A percentile compares a stretch with the other conserved stretches of the same genome.
These are phyloP conservation scores for Agriopis leucophaearia DNA, from an alignment of 2,888 invertebrate species.

Conservation along the genomic window DNA sequence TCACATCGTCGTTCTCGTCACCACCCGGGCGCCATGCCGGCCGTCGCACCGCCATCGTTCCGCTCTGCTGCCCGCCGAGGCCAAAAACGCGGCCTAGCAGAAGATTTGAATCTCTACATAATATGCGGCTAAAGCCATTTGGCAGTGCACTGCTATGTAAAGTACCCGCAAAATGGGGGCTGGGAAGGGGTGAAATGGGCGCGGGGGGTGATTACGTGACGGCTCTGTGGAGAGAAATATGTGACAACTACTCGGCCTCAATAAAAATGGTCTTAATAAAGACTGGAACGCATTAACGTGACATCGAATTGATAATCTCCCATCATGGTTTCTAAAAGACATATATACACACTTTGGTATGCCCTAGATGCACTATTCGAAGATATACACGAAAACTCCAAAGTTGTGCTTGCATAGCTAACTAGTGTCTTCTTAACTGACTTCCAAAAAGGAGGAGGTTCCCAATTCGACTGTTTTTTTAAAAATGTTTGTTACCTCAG, in stretches of 20 bases:
- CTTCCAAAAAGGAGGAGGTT: too few species aligned
- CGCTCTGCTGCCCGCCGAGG: background rate
- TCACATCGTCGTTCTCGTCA: background rate
- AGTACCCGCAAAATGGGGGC: slow-evolving; percentile 46
- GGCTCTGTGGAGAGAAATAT: slow-evolving; percentile 65
- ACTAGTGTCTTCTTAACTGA: too few species aligned
- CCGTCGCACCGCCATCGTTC: background rate
- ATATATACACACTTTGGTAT: background rate
- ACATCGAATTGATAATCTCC: background rate
- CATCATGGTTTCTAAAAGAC: background rate
- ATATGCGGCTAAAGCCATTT: slow-evolving; percentile 61
- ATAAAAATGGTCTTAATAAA: slow-evolving; percentile 20
- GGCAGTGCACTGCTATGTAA: slow-evolving; percentile 60
- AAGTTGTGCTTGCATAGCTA: too few species aligned
- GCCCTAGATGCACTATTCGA: background rate
- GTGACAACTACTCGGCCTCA: slow-evolving; percentile 49
- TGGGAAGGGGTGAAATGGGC: slow-evolving; percentile 42
- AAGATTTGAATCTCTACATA: slow-evolving; percentile 59
- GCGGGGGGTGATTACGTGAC: slow-evolving; percentile 47
- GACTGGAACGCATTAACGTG: slow-evolving; percentile 7
- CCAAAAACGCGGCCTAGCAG: slow-evolving; percentile 37
- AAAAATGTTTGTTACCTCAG: too few species aligned
- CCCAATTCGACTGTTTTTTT: too few species aligned
- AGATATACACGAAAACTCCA: background rate
- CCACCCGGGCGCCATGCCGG: background rate